Conservation (phyloP, 92 coral and sea anemone genomes). For the Epizoanthus fatuus region DNA sequence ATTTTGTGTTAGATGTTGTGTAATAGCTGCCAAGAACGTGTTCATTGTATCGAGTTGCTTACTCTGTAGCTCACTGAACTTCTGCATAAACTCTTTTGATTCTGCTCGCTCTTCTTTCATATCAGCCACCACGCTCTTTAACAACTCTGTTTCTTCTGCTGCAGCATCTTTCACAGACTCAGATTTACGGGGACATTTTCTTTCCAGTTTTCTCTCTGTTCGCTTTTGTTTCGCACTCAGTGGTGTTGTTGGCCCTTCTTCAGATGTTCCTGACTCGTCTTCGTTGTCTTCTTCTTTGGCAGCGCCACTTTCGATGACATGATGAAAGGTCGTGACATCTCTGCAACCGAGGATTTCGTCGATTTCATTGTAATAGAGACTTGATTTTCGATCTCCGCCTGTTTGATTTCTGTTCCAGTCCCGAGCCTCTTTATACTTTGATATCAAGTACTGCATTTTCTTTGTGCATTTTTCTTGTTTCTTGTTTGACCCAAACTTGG, state of each 20-base stretch:
- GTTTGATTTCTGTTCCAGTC: constrained; percentile 6
- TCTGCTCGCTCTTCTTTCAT: background rate
- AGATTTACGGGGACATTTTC: background rate
- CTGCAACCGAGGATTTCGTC: constrained; percentile 51
- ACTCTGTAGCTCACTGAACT: constrained; percentile 12
- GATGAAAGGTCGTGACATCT: constrained; percentile 20
- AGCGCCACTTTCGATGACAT: too few relatives aligned
- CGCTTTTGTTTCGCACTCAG: constrained; percentile 15
- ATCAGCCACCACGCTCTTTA: constrained; percentile 18
- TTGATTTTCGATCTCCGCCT: too few relatives aligned
- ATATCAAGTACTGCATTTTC: constrained; percentile 55
- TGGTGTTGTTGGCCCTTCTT: background rate
- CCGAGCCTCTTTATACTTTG: constrained; percentile 45
- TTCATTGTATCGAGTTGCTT: constrained; percentile 33
- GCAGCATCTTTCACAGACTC: too few relatives aligned
- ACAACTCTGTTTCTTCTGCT: constrained; percentile 9
- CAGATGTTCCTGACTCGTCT: background rate
- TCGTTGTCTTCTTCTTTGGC: constrained; percentile 9
- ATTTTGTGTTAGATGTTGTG: constrained; percentile 17
- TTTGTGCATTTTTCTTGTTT: constrained; percentile 33
- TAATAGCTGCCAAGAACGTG: constrained; percentile 27
- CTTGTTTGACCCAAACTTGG: constrained; percentile 17
- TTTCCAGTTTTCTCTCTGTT: constrained; percentile 3
- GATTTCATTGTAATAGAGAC: constrained; percentile 43
- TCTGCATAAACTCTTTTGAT: constrained; percentile 14